phyloP scores from a whole-genome alignment of 2,797 vertebrate species.

The Chloroceryle inda region DNA sequence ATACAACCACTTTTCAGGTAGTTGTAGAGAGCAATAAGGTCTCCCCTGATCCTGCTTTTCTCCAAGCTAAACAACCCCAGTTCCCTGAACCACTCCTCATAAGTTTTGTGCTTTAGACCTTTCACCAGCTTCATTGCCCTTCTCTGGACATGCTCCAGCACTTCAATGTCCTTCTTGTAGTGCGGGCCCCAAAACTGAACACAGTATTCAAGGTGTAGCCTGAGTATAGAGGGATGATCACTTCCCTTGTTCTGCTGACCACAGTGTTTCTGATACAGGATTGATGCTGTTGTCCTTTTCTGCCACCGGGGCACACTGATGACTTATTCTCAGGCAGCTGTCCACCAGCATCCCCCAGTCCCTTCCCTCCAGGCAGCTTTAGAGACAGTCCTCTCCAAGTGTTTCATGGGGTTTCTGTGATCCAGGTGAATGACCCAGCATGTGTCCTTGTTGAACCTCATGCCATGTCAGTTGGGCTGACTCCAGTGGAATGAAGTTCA shows the following conservation, averaged over 20 bases:
- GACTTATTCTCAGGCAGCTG: not conserved
- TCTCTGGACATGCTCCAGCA: not conserved
- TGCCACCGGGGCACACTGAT: not conserved
- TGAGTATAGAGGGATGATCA: not conserved
- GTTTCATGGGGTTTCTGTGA: not conserved
- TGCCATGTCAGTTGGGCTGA: no score
- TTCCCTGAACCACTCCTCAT: not conserved
- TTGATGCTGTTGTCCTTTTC: not conserved
- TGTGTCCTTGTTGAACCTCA: not conserved
- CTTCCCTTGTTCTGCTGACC: not conserved
- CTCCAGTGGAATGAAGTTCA: no score
- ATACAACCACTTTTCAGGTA: not conserved
- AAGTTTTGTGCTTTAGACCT: not conserved
- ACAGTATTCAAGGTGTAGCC: not conserved
- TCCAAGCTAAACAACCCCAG: not conserved
- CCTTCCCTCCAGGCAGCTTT: not conserved
- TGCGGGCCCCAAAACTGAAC: not conserved
- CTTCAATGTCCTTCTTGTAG: not conserved
- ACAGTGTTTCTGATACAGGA: not conserved
- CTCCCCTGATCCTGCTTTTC: not conserved
- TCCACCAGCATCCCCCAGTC: not conserved
- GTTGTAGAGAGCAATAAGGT: not conserved
- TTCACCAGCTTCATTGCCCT: not conserved
- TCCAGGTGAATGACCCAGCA: not conserved
- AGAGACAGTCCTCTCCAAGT: not conserved